These are phyloP conservation scores for Oophaga pumilio DNA, from an alignment of 2,113 vertebrate genomes.

Conservation along the genomic window DNA sequence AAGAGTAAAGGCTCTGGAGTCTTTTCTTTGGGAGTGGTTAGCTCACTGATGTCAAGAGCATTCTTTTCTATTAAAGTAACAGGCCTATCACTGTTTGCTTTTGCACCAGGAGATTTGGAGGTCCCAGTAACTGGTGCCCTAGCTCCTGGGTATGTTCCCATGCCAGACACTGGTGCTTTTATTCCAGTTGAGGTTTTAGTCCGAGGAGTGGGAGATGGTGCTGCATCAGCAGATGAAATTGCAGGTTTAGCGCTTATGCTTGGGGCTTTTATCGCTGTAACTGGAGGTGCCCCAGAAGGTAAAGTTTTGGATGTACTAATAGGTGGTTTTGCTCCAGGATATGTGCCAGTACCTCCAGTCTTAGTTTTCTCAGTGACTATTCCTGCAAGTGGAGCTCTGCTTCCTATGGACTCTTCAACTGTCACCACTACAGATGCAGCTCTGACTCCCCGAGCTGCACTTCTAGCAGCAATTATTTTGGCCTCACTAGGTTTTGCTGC, in stretches of 20 bases:
- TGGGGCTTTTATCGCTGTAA: slow-evolving; percentile 33
- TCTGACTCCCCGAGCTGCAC: slow-evolving; percentile 36
- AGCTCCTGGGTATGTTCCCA: slow-evolving; percentile 52
- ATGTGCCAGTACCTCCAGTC: slow-evolving; percentile 38
- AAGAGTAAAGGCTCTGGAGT: slow-evolving; percentile 4
- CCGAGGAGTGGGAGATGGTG: not conserved
- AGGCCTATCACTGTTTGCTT: slow-evolving; percentile 24
- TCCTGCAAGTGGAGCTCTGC: not conserved
- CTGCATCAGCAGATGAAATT: not conserved
- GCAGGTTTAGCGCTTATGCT: not conserved
- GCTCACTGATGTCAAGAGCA: not conserved
- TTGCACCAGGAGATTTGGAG: slow-evolving; percentile 12
- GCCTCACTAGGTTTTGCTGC: slow-evolving; percentile 50
- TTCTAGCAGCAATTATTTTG: slow-evolving; percentile 47
- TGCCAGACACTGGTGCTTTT: slow-evolving; percentile 38
- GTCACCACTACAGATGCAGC: not conserved
- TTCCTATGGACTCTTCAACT: not conserved
- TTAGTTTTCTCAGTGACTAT: slow-evolving; percentile 27
- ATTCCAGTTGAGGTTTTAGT: slow-evolving; percentile 28
- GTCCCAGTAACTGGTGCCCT: slow-evolving; percentile 12
- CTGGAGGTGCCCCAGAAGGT: not conserved
- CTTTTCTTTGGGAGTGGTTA: not conserved
- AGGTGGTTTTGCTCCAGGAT: slow-evolving; percentile 41
- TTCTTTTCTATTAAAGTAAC: slow-evolving; percentile 41
- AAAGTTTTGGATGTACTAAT: slow-evolving; percentile 35